Evolutionary conservation across 1,140 invertebrate species (phyloP), one percentile per base, ranked within the genome.

Genomic region (Goniozus legneri): DNA sequence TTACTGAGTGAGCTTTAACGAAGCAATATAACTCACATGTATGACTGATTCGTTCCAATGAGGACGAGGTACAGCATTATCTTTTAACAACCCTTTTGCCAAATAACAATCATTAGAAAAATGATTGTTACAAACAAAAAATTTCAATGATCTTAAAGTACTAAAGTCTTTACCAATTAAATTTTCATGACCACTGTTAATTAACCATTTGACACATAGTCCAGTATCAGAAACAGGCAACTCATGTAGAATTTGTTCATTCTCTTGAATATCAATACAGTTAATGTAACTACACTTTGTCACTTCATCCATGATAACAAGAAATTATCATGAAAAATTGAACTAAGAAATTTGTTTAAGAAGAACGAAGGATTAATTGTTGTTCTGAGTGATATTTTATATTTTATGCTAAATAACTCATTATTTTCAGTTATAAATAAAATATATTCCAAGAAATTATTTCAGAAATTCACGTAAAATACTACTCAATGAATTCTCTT

Each of bases 181-280:
- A 45, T 56, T 33, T 35, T 53, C 54, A 30, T 52, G 50, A 33
- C 54, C 54, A 34, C 50, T 53, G 42, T 56, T 53, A 30, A 56
- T 53, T 36, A 56, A 41, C 54, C 54, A 56, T 35, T 47, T 53
- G 19, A 53, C 42, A 21, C 54, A 56, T 10, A 56, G 45, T 30
- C 46, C 38, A 10, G 46, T 45, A 49, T 56, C 46, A 12, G 39
- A 45, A 37, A 49, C 44, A 20, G 54, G 54, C 34, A 56, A 42
- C 35, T 56, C 45, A 20, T 56, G 50, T 45, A 56, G 38, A 45
- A 45, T 47, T 53, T 53, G 54, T 30, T 45, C 46, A 15, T 52
- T 52, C 21, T 35, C 40, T 13, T 24, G 37, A 3, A 14, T 21
- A 27, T 56, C 46, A 18, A 37, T 20, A 21, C 54, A 56, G 45